Evolutionary conservation across 2,113 vertebrate genomes (phyloP).

Genomic region (Dipodomys ordii): DNA sequence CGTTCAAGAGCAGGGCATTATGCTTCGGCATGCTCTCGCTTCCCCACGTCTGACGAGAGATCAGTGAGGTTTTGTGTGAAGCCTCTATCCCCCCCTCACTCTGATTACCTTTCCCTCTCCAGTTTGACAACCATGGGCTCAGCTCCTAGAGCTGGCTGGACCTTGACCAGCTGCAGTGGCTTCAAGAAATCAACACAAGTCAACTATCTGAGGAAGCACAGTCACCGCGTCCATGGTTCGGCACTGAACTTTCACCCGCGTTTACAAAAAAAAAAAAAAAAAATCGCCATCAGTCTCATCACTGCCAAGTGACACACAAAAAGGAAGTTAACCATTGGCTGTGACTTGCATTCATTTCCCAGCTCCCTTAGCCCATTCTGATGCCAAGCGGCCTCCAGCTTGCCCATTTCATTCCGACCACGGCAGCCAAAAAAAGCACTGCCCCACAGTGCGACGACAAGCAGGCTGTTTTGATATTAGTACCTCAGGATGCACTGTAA

Average conservation of each 20-base stretch:
- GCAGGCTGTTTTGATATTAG: constrained; percentile 83
- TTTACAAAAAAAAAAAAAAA: constrained; percentile 14
- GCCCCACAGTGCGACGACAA: constrained; percentile 70
- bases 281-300: constrained; percentile 45
- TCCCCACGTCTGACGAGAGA: constrained; percentile 19
- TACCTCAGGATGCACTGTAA: constrained; percentile 70
- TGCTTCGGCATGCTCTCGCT: constrained; percentile 55
- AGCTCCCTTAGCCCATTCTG: constrained; percentile 72
- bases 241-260: constrained; percentile 63
- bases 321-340: constrained; percentile 76
- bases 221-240: constrained; percentile 38
- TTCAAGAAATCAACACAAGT: constrained; percentile 59
- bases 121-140: not conserved
- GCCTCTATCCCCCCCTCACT: not conserved
- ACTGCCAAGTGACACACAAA: constrained; percentile 75
- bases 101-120: not conserved
- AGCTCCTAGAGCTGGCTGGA: constrained; percentile 54
- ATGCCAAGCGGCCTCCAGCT: constrained; percentile 80
- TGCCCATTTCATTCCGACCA: constrained; percentile 77
- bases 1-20: constrained; percentile 41
- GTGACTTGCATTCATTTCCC: constrained; percentile 75
- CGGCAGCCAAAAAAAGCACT: constrained; percentile 75
- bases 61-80: not conserved
- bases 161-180: constrained; percentile 45
- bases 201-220: constrained; percentile 43